A percentile compares a stretch with the other conserved stretches of the same genome.
Conservation (phyloP, 2,797 vertebrate genomes). For the Sebastes oblongus region DNA sequence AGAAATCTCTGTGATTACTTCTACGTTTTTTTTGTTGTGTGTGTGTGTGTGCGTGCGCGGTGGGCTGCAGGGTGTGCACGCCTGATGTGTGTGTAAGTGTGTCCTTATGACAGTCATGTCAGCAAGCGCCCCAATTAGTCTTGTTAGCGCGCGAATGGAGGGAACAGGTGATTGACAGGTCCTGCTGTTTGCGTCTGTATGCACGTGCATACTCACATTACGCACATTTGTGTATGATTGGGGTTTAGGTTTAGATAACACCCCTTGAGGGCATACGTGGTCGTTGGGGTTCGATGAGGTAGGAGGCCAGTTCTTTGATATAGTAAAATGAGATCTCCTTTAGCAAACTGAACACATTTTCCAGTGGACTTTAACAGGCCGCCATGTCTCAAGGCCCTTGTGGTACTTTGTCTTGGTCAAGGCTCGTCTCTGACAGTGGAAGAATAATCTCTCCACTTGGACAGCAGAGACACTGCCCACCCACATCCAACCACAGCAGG, state of each 20-base stretch:
- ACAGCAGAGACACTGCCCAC: not conserved
- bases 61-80: not conserved
- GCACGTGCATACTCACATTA: not conserved
- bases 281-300: constrained; percentile 9
- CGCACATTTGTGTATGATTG: constrained; percentile 32
- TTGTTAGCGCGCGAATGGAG: constrained; percentile 66
- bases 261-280: not conserved
- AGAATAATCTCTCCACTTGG: not conserved
- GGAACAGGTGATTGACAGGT: constrained; percentile 68
- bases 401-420: not conserved
- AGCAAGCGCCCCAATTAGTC: constrained; percentile 75
- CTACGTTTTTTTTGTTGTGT: constrained; percentile 39
- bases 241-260: constrained; percentile 27
- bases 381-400: not conserved
- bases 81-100: constrained; percentile 14
- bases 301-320: constrained; percentile 13
- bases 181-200: constrained; percentile 48
- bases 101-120: constrained; percentile 65
- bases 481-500: not conserved
- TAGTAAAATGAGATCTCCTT: constrained; percentile 1
- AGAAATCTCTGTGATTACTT: constrained; percentile 58
- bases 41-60: not conserved
- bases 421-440: not conserved
- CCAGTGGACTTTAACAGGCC: not conserved
- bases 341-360: not conserved